phyloP scores from a whole-genome alignment of 2,888 invertebrate species.

The Apodemia duryi region DNA sequence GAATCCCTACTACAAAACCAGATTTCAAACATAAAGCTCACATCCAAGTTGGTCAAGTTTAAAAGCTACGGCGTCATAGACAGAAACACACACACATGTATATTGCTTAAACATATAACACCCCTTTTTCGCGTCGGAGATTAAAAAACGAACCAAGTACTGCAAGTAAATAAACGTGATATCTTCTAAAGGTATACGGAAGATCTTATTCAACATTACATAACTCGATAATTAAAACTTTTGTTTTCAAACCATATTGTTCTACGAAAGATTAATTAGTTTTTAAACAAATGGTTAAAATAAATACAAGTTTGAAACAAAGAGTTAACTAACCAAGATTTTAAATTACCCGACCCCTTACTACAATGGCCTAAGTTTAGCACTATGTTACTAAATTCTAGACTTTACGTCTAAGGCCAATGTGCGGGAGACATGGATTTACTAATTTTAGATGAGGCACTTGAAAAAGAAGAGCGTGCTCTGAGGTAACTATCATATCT shows the following conservation, averaged over 20 bases:
- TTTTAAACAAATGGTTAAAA: conserved; percentile 10
- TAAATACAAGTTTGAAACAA: conserved; percentile 5
- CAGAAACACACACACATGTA: neutral
- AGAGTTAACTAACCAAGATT: conserved; percentile 9
- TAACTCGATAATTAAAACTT: conserved; percentile 12
- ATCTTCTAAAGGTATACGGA: conserved; percentile 1
- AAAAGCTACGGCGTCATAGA: too few relatives aligned
- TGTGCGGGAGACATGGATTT: neutral
- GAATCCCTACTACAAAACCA: too few relatives aligned
- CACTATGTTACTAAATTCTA: conserved; percentile 12
- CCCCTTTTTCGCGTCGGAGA: too few relatives aligned
- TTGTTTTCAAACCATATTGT: neutral
- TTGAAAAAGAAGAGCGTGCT: neutral
- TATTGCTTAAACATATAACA: too few relatives aligned
- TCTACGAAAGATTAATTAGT: conserved; percentile 7
- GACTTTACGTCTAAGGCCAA: conserved; percentile 1
- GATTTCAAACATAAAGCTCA: too few relatives aligned
- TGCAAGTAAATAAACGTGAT: neutral
- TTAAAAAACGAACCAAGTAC: neutral
- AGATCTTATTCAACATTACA: neutral
- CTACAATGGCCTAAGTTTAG: conserved; percentile 8
- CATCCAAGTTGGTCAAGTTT: too few relatives aligned
- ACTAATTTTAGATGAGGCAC: neutral
- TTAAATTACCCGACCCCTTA: conserved; percentile 3
- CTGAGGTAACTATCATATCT: too few relatives aligned